phyloP scores from a whole-genome alignment of 2,888 invertebrate species.

The Diaphora mendica region DNA sequence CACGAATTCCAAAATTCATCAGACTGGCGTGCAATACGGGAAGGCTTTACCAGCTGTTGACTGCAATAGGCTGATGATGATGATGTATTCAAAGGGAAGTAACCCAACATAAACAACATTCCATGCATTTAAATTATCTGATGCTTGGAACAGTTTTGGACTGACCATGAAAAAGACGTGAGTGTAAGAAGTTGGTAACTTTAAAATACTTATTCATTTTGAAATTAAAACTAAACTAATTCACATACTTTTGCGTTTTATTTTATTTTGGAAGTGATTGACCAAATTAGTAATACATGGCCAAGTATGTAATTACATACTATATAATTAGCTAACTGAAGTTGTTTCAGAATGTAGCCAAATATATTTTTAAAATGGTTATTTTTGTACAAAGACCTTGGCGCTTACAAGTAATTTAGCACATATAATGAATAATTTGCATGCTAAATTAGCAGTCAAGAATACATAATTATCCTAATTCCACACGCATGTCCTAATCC shows the following conservation, averaged over 20 bases:
- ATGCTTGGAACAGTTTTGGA: background rate
- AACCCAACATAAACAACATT: too few relatives aligned
- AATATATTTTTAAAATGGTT: background rate
- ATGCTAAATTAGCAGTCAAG: conserved; percentile 13
- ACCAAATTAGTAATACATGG: background rate
- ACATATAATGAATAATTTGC: background rate
- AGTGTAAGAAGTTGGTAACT: background rate
- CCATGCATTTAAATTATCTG: background rate
- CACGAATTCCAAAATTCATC: too few relatives aligned
- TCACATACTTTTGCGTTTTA: background rate
- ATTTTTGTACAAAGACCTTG: background rate
- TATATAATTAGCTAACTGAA: background rate
- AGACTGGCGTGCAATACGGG: too few relatives aligned
- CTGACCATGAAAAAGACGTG: background rate
- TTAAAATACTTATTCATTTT: background rate
- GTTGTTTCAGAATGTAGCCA: background rate
- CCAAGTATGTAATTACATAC: background rate
- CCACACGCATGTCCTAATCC: conserved; percentile 19
- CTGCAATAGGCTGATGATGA: too few relatives aligned
- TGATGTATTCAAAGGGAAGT: too few relatives aligned
- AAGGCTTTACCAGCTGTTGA: too few relatives aligned
- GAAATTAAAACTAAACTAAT: background rate
- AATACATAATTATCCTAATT: conserved; percentile 19
- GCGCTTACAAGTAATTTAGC: background rate
- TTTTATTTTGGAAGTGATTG: background rate